A percentile compares a stretch with the other conserved stretches of the same genome.
Evolutionary conservation across 64 coral and sea anemone species (phyloP).

Genomic region (Exaiptasia diaphana): DNA sequence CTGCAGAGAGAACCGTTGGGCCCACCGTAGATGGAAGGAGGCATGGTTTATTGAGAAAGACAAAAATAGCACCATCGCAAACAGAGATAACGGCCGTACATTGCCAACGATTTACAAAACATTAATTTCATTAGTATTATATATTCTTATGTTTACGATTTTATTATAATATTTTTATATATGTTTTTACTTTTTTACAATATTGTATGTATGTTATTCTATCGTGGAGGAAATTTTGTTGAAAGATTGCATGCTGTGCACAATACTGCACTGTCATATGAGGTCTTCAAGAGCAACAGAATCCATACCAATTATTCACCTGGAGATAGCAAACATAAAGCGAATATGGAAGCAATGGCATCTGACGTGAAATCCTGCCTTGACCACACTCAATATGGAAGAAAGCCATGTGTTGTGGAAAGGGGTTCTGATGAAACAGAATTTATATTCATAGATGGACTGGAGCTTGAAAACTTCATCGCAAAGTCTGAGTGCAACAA

Average conservation of each 20-base stretch:
- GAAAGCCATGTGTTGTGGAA: slow-evolving; percentile 16
- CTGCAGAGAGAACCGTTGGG: too few relatives aligned
- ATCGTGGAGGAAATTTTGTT: slow-evolving; percentile 39
- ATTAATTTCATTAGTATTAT: too few relatives aligned
- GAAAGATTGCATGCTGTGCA: slow-evolving; percentile 22
- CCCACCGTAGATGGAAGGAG: too few relatives aligned
- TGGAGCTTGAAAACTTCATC: slow-evolving; percentile 17
- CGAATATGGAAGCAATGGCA: slow-evolving; percentile 58
- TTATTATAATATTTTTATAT: too few relatives aligned
- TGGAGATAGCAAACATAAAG: slow-evolving; percentile 35
- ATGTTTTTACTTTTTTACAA: too few relatives aligned
- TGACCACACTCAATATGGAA: neutral
- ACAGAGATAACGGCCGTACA: too few relatives aligned
- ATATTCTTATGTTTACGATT: too few relatives aligned
- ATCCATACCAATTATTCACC: neutral
- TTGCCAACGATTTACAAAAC: too few relatives aligned
- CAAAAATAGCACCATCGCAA: too few relatives aligned
- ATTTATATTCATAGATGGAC: slow-evolving; percentile 21
- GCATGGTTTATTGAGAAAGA: too few relatives aligned
- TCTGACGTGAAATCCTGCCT: slow-evolving; percentile 22
- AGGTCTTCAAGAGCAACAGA: neutral
- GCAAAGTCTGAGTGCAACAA: neutral
- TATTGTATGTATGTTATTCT: too few relatives aligned
- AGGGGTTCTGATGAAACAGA: neutral
- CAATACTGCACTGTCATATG: slow-evolving; percentile 31